These are phyloP conservation scores for Drosophila arawakana DNA, from an alignment of 1,140 invertebrate genomes.

Conservation along the genomic window DNA sequence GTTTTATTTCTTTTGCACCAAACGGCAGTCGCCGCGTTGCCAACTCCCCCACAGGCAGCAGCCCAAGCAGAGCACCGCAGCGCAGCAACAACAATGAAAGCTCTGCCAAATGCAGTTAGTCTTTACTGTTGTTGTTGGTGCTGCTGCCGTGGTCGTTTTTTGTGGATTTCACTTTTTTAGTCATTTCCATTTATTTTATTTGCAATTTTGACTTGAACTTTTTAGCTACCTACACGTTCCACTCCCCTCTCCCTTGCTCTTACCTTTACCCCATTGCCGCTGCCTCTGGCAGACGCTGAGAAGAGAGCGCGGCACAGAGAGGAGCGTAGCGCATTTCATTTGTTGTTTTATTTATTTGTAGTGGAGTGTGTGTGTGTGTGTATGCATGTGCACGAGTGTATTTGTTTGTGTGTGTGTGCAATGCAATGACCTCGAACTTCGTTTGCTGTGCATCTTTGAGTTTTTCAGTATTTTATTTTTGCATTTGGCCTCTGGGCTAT, in stretches of 20 bases:
- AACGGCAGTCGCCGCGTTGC: conserved; percentile 33
- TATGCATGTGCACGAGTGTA: neutral
- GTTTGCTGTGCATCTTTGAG: conserved; percentile 51
- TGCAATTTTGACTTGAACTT: conserved; percentile 55
- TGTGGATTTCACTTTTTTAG: conserved; percentile 70
- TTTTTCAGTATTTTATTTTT: conserved; percentile 42
- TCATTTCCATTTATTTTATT: conserved; percentile 61
- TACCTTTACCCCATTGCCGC: neutral
- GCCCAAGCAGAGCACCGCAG: conserved; percentile 14
- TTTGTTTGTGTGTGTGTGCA: conserved; percentile 22
- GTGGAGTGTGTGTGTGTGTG: neutral
- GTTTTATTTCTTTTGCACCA: conserved; percentile 43
- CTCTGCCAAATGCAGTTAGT: conserved; percentile 45
- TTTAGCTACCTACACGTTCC: conserved; percentile 21
- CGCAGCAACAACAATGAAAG: conserved; percentile 26
- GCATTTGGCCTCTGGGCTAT: conserved; percentile 43
- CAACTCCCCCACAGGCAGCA: conserved; percentile 44
- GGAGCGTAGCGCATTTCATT: conserved; percentile 37
- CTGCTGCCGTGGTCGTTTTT: conserved; percentile 32
- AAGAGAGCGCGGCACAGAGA: conserved; percentile 15
- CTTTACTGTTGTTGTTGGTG: conserved; percentile 11
- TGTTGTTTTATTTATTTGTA: conserved; percentile 53
- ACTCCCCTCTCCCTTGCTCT: neutral
- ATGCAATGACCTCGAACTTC: conserved; percentile 77
- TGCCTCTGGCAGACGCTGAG: neutral